Evolutionary conservation across 2,113 vertebrate species (phyloP).

Genomic region (Nerophis ophidion): DNA sequence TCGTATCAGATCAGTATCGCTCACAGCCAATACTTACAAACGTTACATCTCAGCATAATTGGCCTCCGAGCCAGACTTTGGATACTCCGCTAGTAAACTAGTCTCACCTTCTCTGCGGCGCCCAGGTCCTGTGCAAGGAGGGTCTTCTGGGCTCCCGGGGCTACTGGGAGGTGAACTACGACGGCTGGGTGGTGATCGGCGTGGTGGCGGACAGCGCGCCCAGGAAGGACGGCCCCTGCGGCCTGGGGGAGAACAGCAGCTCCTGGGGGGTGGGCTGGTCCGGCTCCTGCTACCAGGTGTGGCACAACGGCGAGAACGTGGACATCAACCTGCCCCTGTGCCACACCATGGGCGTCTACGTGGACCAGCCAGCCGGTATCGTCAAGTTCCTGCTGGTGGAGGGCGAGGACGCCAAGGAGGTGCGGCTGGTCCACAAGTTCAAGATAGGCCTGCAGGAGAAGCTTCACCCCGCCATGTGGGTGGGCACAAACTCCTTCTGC

Average conservation of each 20-base stretch:
- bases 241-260: slow-evolving; percentile 66
- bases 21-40: too few species aligned
- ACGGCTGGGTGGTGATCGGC: slow-evolving; percentile 73
- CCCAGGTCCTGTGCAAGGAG: slow-evolving; percentile 71
- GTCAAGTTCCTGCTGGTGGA: slow-evolving; percentile 65
- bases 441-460: slow-evolving; percentile 52
- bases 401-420: slow-evolving; percentile 52
- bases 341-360: slow-evolving; percentile 58
- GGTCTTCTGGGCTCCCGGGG: slow-evolving; percentile 56
- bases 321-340: slow-evolving; percentile 38
- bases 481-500: slow-evolving; percentile 66
- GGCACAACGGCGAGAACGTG: slow-evolving; percentile 65
- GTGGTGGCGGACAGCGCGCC: slow-evolving; percentile 44
- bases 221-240: slow-evolving; percentile 61
- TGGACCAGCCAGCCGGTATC: slow-evolving; percentile 72
- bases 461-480: slow-evolving; percentile 66
- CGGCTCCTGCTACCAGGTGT: slow-evolving; percentile 68
- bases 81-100: background rate
- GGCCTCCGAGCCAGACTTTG: background rate
- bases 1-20: too few species aligned
- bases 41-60: too few species aligned
- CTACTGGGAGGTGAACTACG: slow-evolving; percentile 74
- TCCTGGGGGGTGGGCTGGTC: slow-evolving; percentile 74
- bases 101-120: too few species aligned
- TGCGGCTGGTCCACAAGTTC: slow-evolving; percentile 61